phyloP scores from a whole-genome alignment of 2,888 invertebrate species.

The Calliopum simillimum region DNA sequence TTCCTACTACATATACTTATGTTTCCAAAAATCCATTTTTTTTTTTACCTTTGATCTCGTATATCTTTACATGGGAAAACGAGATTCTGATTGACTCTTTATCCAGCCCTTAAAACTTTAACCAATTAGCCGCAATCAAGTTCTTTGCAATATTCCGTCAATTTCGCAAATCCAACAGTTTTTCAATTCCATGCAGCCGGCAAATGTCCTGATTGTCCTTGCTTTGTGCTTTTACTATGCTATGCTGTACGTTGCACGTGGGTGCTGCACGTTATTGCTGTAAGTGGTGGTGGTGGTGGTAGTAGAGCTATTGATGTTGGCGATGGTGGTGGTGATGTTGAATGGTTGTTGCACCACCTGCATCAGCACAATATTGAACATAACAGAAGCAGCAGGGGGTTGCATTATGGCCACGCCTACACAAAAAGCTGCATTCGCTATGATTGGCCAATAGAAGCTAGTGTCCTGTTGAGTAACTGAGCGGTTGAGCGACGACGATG shows the following conservation, averaged over 20 bases:
- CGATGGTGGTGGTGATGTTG: conserved; percentile 5
- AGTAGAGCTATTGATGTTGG: conserved; percentile 1
- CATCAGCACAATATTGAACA: conserved; percentile 14
- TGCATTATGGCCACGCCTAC: conserved; percentile 66
- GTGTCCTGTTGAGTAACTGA: not conserved
- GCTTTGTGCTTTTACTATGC: not conserved
- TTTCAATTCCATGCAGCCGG: conserved; percentile 1
- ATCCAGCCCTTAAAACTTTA: too few species aligned
- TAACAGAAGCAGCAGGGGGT: conserved; percentile 51
- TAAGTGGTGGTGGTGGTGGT: conserved; percentile 15
- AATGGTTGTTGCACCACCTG: conserved; percentile 53
- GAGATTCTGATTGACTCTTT: too few species aligned
- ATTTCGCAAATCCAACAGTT: too few species aligned
- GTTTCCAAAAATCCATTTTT: too few species aligned
- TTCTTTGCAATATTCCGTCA: too few species aligned
- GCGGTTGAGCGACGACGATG: not conserved
- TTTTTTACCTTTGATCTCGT: too few species aligned
- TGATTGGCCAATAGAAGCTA: conserved; percentile 58
- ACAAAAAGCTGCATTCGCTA: conserved; percentile 55
- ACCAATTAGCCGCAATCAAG: too few species aligned
- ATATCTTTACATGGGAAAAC: too few species aligned
- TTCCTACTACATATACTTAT: too few species aligned
- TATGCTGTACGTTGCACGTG: conserved; percentile 16
- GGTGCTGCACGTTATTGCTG: conserved; percentile 1
- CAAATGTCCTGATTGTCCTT: conserved; percentile 28